Evolutionary conservation across 1,140 invertebrate species (phyloP).

Genomic region (Bombus polaris): DNA sequence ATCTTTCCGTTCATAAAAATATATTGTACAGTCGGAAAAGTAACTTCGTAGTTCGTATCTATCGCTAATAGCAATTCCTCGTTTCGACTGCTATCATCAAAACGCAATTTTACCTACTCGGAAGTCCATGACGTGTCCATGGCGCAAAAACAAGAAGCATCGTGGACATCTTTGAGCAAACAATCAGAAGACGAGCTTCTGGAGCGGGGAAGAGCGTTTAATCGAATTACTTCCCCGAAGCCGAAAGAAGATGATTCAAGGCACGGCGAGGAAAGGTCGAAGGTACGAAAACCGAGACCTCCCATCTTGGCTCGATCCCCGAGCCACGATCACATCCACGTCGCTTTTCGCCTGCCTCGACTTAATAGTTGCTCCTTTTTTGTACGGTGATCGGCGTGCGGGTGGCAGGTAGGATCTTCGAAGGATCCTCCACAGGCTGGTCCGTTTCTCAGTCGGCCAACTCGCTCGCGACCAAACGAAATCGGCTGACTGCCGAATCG

Average conservation of each 20-base stretch:
- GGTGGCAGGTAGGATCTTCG: constrained; percentile 38
- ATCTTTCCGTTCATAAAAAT: too few species aligned
- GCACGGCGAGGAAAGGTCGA: not conserved
- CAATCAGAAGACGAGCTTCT: not conserved
- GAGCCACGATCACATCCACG: constrained; percentile 46
- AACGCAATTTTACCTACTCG: too few species aligned
- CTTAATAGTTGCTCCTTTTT: constrained; percentile 60
- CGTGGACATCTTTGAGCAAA: not conserved
- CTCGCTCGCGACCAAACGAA: not conserved
- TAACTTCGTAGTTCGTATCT: too few species aligned
- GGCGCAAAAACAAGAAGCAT: not conserved
- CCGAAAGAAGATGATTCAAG: constrained; percentile 40
- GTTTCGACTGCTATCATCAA: too few species aligned
- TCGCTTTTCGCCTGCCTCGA: constrained; percentile 22
- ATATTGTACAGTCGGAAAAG: too few species aligned
- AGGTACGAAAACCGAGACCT: constrained; percentile 48
- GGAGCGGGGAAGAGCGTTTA: constrained; percentile 5
- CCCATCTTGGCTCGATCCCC: constrained; percentile 45
- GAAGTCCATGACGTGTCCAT: too few species aligned
- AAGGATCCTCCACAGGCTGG: not conserved
- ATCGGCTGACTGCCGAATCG: not conserved
- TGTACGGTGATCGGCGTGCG: constrained; percentile 45
- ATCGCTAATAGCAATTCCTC: too few species aligned
- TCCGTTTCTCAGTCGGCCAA: not conserved
- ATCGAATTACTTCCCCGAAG: constrained; percentile 44